Evolutionary conservation across 1,140 invertebrate species (phyloP), one percentile per base, ranked within the genome.

Genomic region (Ooceraea biroi): DNA sequence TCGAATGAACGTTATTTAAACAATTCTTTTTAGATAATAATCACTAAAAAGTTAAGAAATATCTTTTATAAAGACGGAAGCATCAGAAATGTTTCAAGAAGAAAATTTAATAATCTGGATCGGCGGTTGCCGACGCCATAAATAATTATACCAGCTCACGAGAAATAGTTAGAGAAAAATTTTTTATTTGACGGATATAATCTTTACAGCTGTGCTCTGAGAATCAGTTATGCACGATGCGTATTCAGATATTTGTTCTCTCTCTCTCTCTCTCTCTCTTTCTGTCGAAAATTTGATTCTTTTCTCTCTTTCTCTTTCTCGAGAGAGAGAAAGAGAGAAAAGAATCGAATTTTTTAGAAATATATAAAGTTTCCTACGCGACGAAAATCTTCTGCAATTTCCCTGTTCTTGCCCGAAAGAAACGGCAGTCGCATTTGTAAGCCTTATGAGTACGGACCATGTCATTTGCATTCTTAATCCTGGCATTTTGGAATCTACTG

Each of bases 381-480:
- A 50, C 58, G 11, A 50, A 7, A 36, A 22, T 19, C n/a, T 82
- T 46, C n/a, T 36, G 25, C 27, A 25, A 44, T 19, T 46, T 5
- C 0, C n/a, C 19, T 14, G 8, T 84, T 41, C 14, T 19, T 36
- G 4, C 27, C 0, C 69, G n/a, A 30, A 19, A 57, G 73, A 19
- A n/a, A 88, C 68, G 57, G 52, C 27, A 71, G 82, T 55, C 86
- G 61, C 52, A 61, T 84, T 77, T 76, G 76, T 22, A 48, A 83
- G 88, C 71, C 66, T 85, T 80, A 85, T 86, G 78, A 89, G 85
- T 68, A 3, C 83, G 84, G 78, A 74, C 71, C 86, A 77, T 86
- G 88, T 87, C 86, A 89, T 91, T 93, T 91, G 90, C 90, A 92
- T 93, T 91, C 91, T 88, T 91, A 92, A 92, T 91, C 88, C 85